phyloP scores from a whole-genome alignment of 92 coral and sea anemone genomes.

The Phenganax marumi region DNA sequence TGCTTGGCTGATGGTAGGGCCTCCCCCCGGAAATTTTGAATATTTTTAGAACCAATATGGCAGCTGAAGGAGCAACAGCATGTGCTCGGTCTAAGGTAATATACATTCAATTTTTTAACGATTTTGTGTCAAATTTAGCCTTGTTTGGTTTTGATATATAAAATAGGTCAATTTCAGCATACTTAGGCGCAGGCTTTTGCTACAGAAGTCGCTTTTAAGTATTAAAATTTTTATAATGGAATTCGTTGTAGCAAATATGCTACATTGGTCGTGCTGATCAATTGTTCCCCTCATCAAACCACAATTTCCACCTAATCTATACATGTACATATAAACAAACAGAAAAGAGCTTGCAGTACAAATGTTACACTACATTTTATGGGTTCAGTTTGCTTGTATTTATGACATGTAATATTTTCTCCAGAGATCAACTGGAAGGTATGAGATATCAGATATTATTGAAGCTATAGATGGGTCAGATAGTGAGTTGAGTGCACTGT shows the following conservation, averaged over 20 bases:
- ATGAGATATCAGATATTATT: background rate
- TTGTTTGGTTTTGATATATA: background rate
- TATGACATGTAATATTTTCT: background rate
- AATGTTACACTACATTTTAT: background rate
- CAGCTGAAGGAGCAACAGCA: background rate
- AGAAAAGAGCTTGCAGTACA: background rate
- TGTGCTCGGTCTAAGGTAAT: background rate
- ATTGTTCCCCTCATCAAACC: background rate
- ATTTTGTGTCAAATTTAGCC: background rate
- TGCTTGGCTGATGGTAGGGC: background rate
- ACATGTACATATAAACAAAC: background rate
- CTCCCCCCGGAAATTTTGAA: background rate
- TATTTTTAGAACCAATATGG: background rate
- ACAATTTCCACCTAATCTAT: background rate
- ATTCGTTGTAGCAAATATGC: constrained; percentile 18
- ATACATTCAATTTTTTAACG: background rate
- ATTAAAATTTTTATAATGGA: background rate
- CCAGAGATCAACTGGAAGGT: background rate
- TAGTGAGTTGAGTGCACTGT: constrained; percentile 8
- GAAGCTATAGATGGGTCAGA: background rate
- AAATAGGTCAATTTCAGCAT: background rate
- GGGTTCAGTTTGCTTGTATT: background rate
- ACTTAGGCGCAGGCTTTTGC: background rate
- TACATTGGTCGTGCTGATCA: background rate
- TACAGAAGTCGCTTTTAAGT: background rate